Conservation (phyloP, 2,888 invertebrate species). For the Diogma glabrata region DNA sequence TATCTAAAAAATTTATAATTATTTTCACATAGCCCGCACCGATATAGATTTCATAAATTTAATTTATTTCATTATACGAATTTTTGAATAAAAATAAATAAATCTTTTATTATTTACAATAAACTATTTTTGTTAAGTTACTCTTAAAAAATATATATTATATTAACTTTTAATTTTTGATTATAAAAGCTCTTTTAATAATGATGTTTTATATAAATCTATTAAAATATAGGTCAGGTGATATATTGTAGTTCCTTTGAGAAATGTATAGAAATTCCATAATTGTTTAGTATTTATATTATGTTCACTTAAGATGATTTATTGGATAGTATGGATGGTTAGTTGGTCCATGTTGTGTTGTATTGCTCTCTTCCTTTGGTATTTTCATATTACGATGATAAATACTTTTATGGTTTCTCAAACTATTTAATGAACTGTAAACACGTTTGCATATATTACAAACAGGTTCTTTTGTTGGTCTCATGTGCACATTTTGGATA, state of each 20-base stretch:
- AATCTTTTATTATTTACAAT: too few relatives aligned
- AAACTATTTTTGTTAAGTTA: too few relatives aligned
- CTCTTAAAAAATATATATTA: too few relatives aligned
- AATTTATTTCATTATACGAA: not conserved
- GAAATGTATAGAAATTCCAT: too few relatives aligned
- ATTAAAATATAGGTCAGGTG: too few relatives aligned
- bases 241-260: too few relatives aligned
- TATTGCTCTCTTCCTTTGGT: constrained; percentile 37
- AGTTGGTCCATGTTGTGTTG: constrained; percentile 14
- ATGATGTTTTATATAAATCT: too few relatives aligned
- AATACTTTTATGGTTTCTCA: constrained; percentile 86
- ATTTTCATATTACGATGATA: constrained; percentile 76
- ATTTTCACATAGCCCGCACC: constrained; percentile 19
- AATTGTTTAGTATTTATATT: too few relatives aligned
- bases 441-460: constrained; percentile 88
- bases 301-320: constrained; percentile 34
- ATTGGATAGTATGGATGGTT: constrained; percentile 28
- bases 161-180: too few relatives aligned
- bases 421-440: constrained; percentile 82
- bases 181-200: too few relatives aligned
- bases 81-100: constrained; percentile 5
- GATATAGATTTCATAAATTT: constrained; percentile 1
- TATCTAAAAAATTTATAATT: too few relatives aligned
- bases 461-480: constrained; percentile 79
- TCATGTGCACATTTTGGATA: constrained; percentile 86